These are phyloP conservation scores for Clinocottus analis DNA, from an alignment of 2,113 vertebrate species.

Conservation along the genomic window DNA sequence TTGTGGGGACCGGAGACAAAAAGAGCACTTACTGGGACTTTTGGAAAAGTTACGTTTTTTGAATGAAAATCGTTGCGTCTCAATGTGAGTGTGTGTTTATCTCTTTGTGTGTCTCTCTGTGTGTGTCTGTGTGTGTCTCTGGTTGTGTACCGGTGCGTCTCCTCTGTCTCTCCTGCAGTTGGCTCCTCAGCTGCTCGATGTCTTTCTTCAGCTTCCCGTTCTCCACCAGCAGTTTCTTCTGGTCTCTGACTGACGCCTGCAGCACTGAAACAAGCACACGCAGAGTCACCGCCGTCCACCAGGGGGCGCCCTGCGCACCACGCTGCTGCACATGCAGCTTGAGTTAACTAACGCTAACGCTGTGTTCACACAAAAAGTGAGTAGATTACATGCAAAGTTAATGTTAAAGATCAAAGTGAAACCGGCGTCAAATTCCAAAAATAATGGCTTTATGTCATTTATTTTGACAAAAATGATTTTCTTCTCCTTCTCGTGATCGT, in stretches of 20 bases:
- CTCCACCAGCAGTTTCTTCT: constrained; percentile 97
- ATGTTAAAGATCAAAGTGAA: no score
- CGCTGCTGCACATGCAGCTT: no score
- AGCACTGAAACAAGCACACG: constrained; percentile 83
- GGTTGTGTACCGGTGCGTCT: constrained; percentile 72
- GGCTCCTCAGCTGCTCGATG: constrained; percentile 89
- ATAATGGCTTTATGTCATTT: no score
- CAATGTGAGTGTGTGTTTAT: neutral
- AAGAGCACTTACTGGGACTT: neutral
- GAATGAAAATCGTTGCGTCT: neutral
- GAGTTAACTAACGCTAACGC: no score
- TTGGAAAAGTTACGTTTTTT: no score
- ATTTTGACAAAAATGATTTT: no score
- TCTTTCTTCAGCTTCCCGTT: constrained; percentile 96
- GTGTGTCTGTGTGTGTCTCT: neutral
- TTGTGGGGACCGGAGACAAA: neutral
- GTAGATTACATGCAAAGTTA: no score
- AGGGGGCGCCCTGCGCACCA: neutral
- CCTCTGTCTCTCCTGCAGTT: constrained; percentile 91
- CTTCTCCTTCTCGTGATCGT: no score
- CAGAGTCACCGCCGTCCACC: neutral
- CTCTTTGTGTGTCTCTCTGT: neutral
- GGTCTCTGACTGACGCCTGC: constrained; percentile 92
- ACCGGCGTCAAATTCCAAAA: no score
- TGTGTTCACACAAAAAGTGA: no score